Conservation (phyloP, 2,888 invertebrate species). For the Scaptomyza reducta region DNA sequence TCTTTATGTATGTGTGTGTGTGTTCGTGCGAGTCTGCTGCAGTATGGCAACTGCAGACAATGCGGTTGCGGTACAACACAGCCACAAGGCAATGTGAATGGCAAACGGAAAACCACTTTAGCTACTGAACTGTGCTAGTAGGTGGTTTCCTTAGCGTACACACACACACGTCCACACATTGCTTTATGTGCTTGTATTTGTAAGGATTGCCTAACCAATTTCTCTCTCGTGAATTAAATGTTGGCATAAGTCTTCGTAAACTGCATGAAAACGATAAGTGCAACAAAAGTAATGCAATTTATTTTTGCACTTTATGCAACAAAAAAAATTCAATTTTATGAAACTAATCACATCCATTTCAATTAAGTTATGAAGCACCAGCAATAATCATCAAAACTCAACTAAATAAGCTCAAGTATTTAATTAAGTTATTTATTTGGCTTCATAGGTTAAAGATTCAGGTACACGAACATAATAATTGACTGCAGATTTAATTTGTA, state of each 20-base stretch:
- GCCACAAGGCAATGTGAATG: constrained; percentile 48
- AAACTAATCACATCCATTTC: too few species aligned
- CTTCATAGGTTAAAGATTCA: too few species aligned
- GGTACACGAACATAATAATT: too few species aligned
- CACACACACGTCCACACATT: neutral
- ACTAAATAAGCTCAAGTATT: too few species aligned
- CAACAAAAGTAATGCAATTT: neutral
- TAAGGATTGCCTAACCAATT: neutral
- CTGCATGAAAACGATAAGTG: neutral
- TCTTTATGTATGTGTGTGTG: constrained; percentile 2
- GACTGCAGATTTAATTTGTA: too few species aligned
- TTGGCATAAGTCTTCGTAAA: neutral
- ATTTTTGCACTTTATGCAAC: too few species aligned
- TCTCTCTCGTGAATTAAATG: constrained; percentile 1
- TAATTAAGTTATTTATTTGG: too few species aligned
- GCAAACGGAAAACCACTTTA: constrained; percentile 30
- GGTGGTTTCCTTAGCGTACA: constrained; percentile 2
- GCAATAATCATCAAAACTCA: too few species aligned
- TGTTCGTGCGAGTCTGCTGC: constrained; percentile 6
- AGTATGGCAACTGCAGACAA: constrained; percentile 49
- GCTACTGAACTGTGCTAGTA: constrained; percentile 11
- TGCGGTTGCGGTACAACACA: constrained; percentile 56
- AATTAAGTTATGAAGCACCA: too few species aligned
- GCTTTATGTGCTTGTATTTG: too few species aligned
- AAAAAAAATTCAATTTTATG: too few species aligned